These are phyloP conservation scores for Rhodophaea formosa DNA, from an alignment of 2,888 invertebrate genomes.

Conservation along the genomic window DNA sequence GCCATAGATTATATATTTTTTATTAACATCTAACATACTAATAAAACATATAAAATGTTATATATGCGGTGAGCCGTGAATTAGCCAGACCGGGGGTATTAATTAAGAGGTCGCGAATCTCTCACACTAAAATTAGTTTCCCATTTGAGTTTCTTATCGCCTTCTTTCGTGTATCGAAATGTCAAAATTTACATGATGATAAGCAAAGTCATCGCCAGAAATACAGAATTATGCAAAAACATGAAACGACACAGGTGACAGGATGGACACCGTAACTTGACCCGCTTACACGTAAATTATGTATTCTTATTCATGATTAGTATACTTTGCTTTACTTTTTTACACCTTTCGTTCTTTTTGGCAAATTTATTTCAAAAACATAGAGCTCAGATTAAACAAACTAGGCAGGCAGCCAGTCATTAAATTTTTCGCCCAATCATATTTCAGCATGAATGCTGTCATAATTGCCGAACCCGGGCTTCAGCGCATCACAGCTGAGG, in stretches of 20 bases:
- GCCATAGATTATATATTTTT: too few relatives aligned
- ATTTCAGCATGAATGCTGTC: too few relatives aligned
- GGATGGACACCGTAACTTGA: conserved; percentile 9
- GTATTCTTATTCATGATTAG: conserved; percentile 7
- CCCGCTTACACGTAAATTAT: neutral
- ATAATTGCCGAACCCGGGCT: too few relatives aligned
- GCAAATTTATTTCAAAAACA: conserved; percentile 1
- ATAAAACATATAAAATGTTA: too few relatives aligned
- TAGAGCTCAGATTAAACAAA: neutral
- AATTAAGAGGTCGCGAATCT: too few relatives aligned
- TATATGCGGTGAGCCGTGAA: too few relatives aligned
- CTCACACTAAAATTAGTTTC: neutral
- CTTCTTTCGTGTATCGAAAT: neutral
- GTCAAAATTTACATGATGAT: neutral
- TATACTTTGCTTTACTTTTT: conserved; percentile 5
- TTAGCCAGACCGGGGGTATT: too few relatives aligned
- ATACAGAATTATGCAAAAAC: conserved; percentile 7
- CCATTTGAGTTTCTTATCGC: neutral
- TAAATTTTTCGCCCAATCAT: too few relatives aligned
- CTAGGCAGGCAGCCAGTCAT: too few relatives aligned
- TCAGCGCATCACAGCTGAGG: too few relatives aligned
- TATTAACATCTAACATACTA: too few relatives aligned
- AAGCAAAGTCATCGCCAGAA: neutral
- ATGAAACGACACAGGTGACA: neutral
- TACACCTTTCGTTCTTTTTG: neutral